Conservation (phyloP, 1,140 invertebrate species). For the Yoshiicerus persimilis region DNA sequence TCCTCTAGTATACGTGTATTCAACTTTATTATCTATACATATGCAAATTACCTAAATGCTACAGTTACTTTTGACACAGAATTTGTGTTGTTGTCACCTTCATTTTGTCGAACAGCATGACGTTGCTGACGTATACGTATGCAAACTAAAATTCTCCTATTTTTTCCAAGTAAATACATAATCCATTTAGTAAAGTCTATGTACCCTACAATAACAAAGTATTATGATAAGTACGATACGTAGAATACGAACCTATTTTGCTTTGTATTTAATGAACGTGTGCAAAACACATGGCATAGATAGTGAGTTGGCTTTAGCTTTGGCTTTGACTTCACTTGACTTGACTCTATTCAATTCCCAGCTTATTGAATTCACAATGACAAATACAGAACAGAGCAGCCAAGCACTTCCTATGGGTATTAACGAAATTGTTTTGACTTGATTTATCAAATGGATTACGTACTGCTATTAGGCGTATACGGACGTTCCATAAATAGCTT, state of each 20-base stretch:
- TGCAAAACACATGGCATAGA: too few species aligned
- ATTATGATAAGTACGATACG: too few species aligned
- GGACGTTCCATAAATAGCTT: background rate
- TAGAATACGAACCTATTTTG: too few species aligned
- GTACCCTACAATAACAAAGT: too few species aligned
- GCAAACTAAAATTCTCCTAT: too few species aligned
- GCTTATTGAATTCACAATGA: background rate
- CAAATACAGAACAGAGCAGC: background rate
- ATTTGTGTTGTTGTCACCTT: background rate
- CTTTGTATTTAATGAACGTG: too few species aligned
- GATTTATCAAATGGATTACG: background rate
- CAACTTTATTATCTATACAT: too few species aligned
- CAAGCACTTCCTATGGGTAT: too few species aligned
- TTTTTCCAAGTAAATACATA: background rate
- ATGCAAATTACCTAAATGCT: background rate
- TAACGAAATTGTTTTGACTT: background rate
- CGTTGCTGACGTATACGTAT: background rate
- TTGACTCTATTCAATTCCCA: background rate
- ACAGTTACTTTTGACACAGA: background rate
- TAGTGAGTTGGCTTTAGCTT: background rate
- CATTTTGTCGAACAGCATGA: background rate
- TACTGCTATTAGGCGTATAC: background rate
- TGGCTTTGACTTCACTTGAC: too few species aligned
- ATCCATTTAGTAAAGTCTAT: too few species aligned
- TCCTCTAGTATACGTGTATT: background rate